Conservation (phyloP, 2,888 invertebrate genomes). For the Clunio marinus region DNA sequence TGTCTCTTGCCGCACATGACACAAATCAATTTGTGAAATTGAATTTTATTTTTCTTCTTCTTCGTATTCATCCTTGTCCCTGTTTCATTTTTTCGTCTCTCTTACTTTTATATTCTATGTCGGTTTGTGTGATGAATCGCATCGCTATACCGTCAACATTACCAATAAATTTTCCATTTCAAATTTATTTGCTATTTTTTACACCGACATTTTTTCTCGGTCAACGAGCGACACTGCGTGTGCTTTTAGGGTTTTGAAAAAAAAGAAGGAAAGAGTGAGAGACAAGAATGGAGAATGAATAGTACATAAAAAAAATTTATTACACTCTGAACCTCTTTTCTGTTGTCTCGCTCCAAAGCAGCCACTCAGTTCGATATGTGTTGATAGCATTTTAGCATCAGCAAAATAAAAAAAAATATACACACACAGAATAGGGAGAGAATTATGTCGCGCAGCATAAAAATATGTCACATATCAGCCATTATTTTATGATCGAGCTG, state of each 20-base stretch:
- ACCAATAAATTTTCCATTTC: slow-evolving; percentile 32
- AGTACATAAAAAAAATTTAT: slow-evolving; percentile 20
- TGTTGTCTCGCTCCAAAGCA: neutral
- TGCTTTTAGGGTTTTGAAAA: neutral
- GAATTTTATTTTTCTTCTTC: slow-evolving; percentile 24
- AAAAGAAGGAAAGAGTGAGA: neutral
- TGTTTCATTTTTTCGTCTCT: neutral
- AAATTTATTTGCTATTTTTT: slow-evolving; percentile 23
- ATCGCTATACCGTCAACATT: slow-evolving; percentile 23
- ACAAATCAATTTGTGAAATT: slow-evolving; percentile 38
- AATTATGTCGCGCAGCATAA: slow-evolving; percentile 22
- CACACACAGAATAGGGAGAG: neutral
- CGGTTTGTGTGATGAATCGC: slow-evolving; percentile 27
- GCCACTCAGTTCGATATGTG: neutral
- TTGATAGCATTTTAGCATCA: neutral
- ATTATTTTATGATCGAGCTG: slow-evolving; percentile 20
- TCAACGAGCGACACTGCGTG: neutral
- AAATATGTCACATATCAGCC: slow-evolving; percentile 23
- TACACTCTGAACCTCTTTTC: neutral
- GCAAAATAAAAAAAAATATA: neutral
- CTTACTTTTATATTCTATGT: neutral
- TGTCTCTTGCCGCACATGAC: neutral
- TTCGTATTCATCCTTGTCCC: neutral
- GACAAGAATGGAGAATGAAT: no score
- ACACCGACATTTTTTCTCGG: neutral